Evolutionary conservation across 30 jellyfish, hydroid and myxozoan genomes (phyloP).

Genomic region (Hydra vulgaris): DNA sequence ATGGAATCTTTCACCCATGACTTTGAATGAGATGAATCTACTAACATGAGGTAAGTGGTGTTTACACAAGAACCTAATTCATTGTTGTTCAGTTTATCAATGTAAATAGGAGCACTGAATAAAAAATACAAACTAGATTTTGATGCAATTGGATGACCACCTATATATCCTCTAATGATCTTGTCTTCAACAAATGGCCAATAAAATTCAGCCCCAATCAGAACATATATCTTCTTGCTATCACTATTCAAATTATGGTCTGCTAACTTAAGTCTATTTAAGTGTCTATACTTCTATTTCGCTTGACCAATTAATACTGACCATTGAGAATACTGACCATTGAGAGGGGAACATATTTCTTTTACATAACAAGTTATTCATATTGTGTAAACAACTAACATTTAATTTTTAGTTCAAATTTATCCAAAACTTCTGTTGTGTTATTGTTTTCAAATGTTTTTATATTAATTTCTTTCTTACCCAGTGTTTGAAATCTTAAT

Average conservation of each 20-base stretch:
- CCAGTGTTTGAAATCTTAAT: background rate
- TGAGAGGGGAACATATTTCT: slow-evolving; percentile 5
- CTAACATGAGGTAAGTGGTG: background rate
- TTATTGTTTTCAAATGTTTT: background rate
- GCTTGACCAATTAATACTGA: background rate
- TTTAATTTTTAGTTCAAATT: background rate
- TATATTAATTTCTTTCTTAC: background rate
- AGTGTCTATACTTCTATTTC: background rate
- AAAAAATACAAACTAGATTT: slow-evolving; percentile 22
- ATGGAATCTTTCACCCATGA: background rate
- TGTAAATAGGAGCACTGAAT: slow-evolving; percentile 8
- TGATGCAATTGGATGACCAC: slow-evolving; percentile 16
- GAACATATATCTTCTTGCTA: background rate
- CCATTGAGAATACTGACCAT: slow-evolving; percentile 10
- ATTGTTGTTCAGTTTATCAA: no score
- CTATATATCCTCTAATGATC: slow-evolving; percentile 1
- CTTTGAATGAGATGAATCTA: background rate
- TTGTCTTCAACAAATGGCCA: slow-evolving; percentile 18
- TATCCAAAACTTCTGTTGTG: background rate
- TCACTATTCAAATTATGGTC: background rate
- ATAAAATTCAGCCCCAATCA: slow-evolving; percentile 17
- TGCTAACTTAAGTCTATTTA: background rate
- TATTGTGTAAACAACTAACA: background rate
- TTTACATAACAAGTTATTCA: background rate
- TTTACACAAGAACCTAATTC: background rate